Base-by-base conservation (phyloP, 2,888 invertebrate genomes). In the Amorpha juglandis region DNA sequence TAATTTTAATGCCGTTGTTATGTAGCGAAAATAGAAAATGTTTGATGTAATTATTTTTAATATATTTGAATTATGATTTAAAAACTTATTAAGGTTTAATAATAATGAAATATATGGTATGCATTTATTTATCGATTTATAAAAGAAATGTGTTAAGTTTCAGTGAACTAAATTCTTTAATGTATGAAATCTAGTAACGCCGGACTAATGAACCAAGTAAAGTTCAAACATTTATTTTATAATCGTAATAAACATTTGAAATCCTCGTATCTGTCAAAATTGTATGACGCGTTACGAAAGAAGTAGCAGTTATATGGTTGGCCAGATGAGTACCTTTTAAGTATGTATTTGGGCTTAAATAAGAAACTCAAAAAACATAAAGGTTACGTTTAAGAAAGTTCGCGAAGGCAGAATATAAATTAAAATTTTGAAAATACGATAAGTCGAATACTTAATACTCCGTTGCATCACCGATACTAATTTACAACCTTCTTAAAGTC, bases 401-500 rank as follows among this genome's bases (percentile, higher is more conserved):
- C 33, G 16, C 11, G 21, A 21, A 11, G n/a, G 8, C 38, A 11
- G 58, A 1, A 12, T 58, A n/a, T 16, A 42, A 6, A 11, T 12
- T 12, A 19, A 19, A 58, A 42, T 38, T 35, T 35, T n/a, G 0
- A 16, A 48, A 16, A 48, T 48, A 16, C n/a, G n/a, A n/a, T n/a
- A 38, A 53, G 33, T 33, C 12, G 16, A n/a, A n/a, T n/a, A 35
- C 19, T 58, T 38, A 55, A 12, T 19, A 42, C 16, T 47, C 14
- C 12, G 14, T 55, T 55, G 35, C 7, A 0, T 58, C 19, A 64
- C 47, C 16, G 21, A 58, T 58, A 58, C 64, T 33, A 48, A 55
- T 64, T 48, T 64, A 64, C 35, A 33, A 16, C 47, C 27, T 33
- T 53, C 45, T 35, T 64, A 55, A 58, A 33, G 42, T 38, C 33